Base-by-base conservation (phyloP, 2,113 vertebrate species). In the Tragelaphus scriptus region DNA sequence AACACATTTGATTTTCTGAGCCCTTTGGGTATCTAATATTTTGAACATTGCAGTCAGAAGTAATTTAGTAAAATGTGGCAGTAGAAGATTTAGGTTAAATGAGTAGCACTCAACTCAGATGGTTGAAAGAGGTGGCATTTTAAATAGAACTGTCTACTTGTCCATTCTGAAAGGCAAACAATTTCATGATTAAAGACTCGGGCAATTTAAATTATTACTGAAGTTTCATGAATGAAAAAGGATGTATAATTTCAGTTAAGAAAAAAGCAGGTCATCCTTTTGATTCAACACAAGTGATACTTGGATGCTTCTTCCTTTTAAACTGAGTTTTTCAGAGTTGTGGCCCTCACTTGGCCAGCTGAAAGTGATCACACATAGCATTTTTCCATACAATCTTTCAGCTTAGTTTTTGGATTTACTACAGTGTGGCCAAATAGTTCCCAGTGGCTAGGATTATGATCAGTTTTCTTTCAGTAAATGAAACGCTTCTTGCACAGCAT, bases 161-260 rank as follows among this genome's bases (percentile, higher is more conserved):
- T 82, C 85, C 88, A 71, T 51, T 90, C 75, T 98, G 91, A 96
- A 97, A 96, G 68, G 88, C 59, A 96, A 93, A 95, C 95, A 68
- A 23, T 97, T 36, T 95, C 23, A 21, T 87, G 85, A 97, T 96
- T 97, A 96, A 98, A 97, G 84, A 16, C 59, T 44, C 6, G 44
- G 26, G 88, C 28, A 75, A 44, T 96, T 97, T 63, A 81, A 97
- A 80, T 87, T 77, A 55, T 87, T 97, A 51, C 59, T 81, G 55
- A 94, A 47, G 21, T 88, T 97, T 96, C 81, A 92, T 85, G 85
- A 97, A 85, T 30, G 88, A 85, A 97, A 96, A 95, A 30, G 17
- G 40, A 19, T 10, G 21, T 63, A 26, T 98, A 80, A 88, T 65
- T 96, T 97, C 91, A 80, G 26, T 92, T 93, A 87, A 93, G 93